These are phyloP conservation scores for Callithrix jacchus DNA, from an alignment of 2,113 vertebrate species.

Conservation along the genomic window DNA sequence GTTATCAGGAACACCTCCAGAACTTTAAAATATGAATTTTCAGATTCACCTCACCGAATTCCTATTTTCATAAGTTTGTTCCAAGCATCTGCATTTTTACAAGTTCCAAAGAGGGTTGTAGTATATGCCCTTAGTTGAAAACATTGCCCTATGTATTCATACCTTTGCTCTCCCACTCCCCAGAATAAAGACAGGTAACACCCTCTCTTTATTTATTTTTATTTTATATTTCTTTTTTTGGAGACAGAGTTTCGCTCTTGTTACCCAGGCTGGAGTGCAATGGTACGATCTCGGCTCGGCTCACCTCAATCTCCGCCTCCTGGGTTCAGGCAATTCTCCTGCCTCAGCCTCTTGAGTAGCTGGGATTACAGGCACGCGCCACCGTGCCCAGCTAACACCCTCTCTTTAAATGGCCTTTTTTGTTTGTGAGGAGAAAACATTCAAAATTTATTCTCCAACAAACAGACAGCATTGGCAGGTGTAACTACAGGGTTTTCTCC, in stretches of 20 bases:
- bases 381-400: background rate
- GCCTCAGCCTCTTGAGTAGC: no score
- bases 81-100: background rate
- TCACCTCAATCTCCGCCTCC: no score
- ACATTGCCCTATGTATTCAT: background rate
- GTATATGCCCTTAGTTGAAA: background rate
- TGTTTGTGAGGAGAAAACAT: background rate
- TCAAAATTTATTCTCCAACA: background rate
- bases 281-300: no score
- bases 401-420: background rate
- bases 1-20: background rate
- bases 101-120: background rate
- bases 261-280: no score
- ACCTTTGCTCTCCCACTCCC: background rate
- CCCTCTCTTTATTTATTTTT: background rate
- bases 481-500: background rate
- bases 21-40: background rate
- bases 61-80: background rate
- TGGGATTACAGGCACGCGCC: no score
- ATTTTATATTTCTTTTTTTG: no score
- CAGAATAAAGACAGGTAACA: background rate
- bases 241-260: no score
- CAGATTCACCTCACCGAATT: background rate
- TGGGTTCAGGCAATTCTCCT: no score
- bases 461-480: background rate